A percentile compares a stretch with the other conserved stretches of the same genome.
These are phyloP conservation scores for Uria lomvia DNA, from an alignment of 2,113 vertebrate genomes.

Conservation along the genomic window DNA sequence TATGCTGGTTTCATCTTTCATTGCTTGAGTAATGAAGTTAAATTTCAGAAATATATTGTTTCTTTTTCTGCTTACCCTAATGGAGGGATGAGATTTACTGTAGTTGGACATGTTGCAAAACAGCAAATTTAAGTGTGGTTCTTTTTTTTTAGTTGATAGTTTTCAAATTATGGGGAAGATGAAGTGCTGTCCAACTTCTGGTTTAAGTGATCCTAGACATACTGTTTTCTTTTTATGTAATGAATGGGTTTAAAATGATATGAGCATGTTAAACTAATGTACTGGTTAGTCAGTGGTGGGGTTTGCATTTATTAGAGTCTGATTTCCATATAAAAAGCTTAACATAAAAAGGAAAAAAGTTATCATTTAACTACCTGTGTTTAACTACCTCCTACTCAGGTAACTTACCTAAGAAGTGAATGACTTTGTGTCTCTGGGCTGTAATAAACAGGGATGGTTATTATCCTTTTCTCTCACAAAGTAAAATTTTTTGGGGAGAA, in stretches of 20 bases:
- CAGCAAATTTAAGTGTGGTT: not conserved
- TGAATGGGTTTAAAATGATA: not conserved
- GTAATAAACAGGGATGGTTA: not conserved
- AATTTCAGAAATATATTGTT: not conserved
- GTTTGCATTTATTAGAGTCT: not conserved
- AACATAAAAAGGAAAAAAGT: not conserved
- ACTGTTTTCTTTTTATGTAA: not conserved
- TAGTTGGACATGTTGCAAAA: not conserved
- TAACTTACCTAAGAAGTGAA: not conserved
- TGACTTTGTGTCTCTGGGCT: not conserved
- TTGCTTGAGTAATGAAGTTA: not conserved
- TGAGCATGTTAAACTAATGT: not conserved
- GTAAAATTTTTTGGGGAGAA: not conserved
- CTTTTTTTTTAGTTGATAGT: not conserved
- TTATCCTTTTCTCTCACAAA: not conserved
- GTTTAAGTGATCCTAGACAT: not conserved
- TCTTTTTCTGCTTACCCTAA: not conserved
- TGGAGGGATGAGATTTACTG: accelerated
- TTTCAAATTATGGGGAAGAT: not conserved
- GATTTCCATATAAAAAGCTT: not conserved
- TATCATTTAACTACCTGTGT: not conserved
- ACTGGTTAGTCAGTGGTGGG: not conserved
- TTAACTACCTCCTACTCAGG: not conserved
- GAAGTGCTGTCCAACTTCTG: not conserved
- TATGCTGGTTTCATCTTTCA: not conserved